Evolutionary conservation across 2,888 invertebrate genomes (phyloP).

Genomic region (Apamea anceps): DNA sequence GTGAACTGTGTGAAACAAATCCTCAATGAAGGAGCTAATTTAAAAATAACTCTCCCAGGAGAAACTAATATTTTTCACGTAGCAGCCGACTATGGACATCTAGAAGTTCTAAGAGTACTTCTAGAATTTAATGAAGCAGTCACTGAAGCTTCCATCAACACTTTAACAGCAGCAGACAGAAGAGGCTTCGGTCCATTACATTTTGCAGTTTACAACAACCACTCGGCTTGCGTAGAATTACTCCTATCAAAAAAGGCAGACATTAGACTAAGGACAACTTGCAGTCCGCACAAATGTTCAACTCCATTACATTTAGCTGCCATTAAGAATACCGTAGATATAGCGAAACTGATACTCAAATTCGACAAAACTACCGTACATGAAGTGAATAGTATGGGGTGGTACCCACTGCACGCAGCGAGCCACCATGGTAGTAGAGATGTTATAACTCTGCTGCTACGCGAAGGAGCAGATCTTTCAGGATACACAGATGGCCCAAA

Average conservation of each 20-base stretch:
- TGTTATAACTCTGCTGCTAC: conserved; percentile 84
- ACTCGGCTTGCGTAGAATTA: conserved; percentile 83
- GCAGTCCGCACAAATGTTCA: conserved; percentile 81
- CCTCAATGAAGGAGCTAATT: conserved; percentile 85
- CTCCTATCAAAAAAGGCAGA: conserved; percentile 86
- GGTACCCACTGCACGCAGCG: conserved; percentile 84
- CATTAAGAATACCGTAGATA: conserved; percentile 80
- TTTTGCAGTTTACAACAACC: conserved; percentile 90
- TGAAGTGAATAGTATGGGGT: conserved; percentile 82
- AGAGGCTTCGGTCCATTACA: conserved; percentile 88
- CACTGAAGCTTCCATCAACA: conserved; percentile 77
- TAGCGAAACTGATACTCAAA: conserved; percentile 80
- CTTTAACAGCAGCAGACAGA: conserved; percentile 79
- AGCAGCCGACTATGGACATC: conserved; percentile 89
- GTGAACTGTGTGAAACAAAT: conserved; percentile 84
- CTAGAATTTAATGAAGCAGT: conserved; percentile 84
- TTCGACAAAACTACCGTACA: conserved; percentile 84
- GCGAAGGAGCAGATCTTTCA: conserved; percentile 87
- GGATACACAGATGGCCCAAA: conserved; percentile 83
- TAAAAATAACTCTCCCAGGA: conserved; percentile 83
- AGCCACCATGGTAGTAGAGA: conserved; percentile 91
- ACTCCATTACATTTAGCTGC: conserved; percentile 88
- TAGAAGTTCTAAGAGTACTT: conserved; percentile 88
- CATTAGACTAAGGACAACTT: conserved; percentile 83
- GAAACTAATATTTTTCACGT: conserved; percentile 90